phyloP scores from a whole-genome alignment of 1,140 invertebrate genomes.

The Amyelois transitella region DNA sequence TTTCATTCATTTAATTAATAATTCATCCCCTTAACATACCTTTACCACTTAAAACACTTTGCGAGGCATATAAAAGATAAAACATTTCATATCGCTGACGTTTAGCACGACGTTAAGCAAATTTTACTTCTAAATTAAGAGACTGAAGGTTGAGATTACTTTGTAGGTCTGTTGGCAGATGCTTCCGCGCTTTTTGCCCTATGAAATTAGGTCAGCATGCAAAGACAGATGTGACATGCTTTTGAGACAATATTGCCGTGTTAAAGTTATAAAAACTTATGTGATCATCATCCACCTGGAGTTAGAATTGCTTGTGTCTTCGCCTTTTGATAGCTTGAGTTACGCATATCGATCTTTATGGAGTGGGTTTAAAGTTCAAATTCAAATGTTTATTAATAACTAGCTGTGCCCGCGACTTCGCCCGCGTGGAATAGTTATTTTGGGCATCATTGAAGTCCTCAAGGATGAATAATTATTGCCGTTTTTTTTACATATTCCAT shows the following conservation, averaged over 20 bases:
- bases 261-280: background rate
- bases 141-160: background rate
- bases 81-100: background rate
- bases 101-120: background rate
- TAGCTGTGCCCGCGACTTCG: slow-evolving; percentile 8
- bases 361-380: too few relatives aligned
- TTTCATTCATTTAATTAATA: background rate
- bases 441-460: too few relatives aligned
- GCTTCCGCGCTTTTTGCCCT: background rate
- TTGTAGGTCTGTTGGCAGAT: background rate
- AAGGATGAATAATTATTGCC: too few relatives aligned
- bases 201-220: background rate
- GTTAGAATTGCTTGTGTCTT: too few relatives aligned
- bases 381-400: too few relatives aligned
- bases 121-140: background rate
- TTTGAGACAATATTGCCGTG: background rate
- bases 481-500: too few relatives aligned
- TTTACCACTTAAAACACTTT: background rate
- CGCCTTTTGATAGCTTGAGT: too few relatives aligned
- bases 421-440: slow-evolving; percentile 8
- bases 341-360: too few relatives aligned
- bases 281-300: too few relatives aligned
- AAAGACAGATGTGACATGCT: background rate
- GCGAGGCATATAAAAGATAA: background rate
- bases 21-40: too few relatives aligned